A percentile compares a stretch with the other conserved stretches of the same genome.
These are phyloP conservation scores for Criorhina ranunculi DNA, from an alignment of 2,888 invertebrate species.

Conservation along the genomic window DNA sequence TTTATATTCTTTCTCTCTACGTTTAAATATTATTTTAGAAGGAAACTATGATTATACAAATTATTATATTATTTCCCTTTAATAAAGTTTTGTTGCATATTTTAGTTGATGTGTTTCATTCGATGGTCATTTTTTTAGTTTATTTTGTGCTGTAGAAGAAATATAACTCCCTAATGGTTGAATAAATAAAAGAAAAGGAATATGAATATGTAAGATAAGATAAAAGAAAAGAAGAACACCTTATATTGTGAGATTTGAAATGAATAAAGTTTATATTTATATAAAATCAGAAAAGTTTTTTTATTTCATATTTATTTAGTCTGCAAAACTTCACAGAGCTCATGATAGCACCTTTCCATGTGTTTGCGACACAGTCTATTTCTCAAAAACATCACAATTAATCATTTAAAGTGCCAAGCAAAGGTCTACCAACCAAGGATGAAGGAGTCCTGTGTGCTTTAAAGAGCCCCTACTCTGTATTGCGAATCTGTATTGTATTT, in stretches of 20 bases:
- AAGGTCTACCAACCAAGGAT: too few species aligned
- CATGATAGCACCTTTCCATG: too few species aligned
- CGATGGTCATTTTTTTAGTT: constrained; percentile 12
- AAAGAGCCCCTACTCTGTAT: too few species aligned
- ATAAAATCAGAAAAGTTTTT: constrained; percentile 30
- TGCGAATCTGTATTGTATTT: too few species aligned
- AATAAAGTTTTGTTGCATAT: constrained; percentile 71
- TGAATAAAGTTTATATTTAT: constrained; percentile 74
- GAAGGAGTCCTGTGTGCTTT: too few species aligned
- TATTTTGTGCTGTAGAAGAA: neutral
- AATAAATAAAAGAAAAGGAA: constrained; percentile 6
- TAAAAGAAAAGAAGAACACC: constrained; percentile 30
- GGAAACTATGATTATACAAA: constrained; percentile 33
- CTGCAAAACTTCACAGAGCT: too few species aligned
- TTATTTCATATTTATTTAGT: neutral
- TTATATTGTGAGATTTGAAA: constrained; percentile 61
- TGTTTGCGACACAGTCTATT: too few species aligned
- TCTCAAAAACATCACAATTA: too few species aligned
- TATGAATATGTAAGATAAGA: constrained; percentile 41
- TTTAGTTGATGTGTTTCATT: constrained; percentile 45
- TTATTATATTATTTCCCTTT: constrained; percentile 40
- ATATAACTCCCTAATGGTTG: constrained; percentile 4
- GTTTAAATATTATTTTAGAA: constrained; percentile 50
- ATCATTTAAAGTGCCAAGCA: too few species aligned
- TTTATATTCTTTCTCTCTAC: constrained; percentile 53